Percentiles rank a stretch among this genome's conserved stretches.
phyloP scores from a whole-genome alignment of 2,797 vertebrate species.

The Malacoctenus gilli region DNA sequence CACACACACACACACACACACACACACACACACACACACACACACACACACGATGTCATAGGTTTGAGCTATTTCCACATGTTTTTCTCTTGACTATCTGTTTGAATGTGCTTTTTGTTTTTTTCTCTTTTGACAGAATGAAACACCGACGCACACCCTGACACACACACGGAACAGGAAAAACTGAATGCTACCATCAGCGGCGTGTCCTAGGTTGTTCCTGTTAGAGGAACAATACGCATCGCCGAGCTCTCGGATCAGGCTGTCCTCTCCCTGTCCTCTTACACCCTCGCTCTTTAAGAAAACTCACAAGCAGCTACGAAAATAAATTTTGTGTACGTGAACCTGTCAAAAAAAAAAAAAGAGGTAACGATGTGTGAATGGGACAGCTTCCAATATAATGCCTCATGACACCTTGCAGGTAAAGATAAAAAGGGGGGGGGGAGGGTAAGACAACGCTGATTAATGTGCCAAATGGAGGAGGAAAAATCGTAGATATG shows the following conservation, averaged over 20 bases:
- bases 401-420: too few species aligned
- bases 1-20: slow-evolving; percentile 19
- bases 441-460: too few species aligned
- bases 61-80: slow-evolving; percentile 32
- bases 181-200: slow-evolving; percentile 8
- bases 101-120: slow-evolving; percentile 27
- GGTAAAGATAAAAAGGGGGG: too few species aligned
- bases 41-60: slow-evolving; percentile 29
- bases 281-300: slow-evolving; percentile 6
- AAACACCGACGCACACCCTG: slow-evolving; percentile 1
- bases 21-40: slow-evolving; percentile 14
- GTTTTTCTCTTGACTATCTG: slow-evolving; percentile 23
- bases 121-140: slow-evolving; percentile 5
- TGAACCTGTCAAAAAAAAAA: neutral
- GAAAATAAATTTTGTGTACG: slow-evolving; percentile 1
- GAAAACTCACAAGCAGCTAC: slow-evolving; percentile 18
- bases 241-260: slow-evolving; percentile 45
- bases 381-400: too few species aligned
- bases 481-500: slow-evolving; percentile 5
- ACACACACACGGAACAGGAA: slow-evolving; percentile 19
- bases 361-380: neutral
- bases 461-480: too few species aligned
- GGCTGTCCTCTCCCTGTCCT: slow-evolving; percentile 36
- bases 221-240: slow-evolving; percentile 10
- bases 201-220: slow-evolving; percentile 37